phyloP scores from a whole-genome alignment of 2,888 invertebrate genomes.

The Schizotus pectinicornis region DNA sequence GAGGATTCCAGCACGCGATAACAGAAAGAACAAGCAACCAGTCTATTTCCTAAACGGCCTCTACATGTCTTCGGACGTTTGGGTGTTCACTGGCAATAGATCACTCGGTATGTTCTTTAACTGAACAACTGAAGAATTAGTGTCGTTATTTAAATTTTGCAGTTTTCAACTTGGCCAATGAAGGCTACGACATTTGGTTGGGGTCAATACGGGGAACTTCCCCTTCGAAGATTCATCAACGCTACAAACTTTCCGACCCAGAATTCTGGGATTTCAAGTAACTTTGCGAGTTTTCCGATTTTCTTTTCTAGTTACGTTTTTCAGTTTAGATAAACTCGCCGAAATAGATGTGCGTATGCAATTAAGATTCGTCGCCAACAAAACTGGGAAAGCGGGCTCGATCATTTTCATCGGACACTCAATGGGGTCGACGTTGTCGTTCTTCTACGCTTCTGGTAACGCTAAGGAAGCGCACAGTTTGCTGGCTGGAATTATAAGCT shows the following conservation, averaged over 20 bases:
- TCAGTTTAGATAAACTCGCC: slow-evolving; percentile 6
- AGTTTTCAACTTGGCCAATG: slow-evolving; percentile 69
- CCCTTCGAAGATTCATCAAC: slow-evolving; percentile 69
- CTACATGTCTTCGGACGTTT: slow-evolving; percentile 31
- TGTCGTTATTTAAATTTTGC: slow-evolving; percentile 41
- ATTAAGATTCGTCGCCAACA: slow-evolving; percentile 8
- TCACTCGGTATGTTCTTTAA: slow-evolving; percentile 35
- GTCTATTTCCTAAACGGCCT: slow-evolving; percentile 39
- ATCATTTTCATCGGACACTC: slow-evolving; percentile 13
- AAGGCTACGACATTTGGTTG: slow-evolving; percentile 78
- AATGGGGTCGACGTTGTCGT: slow-evolving; percentile 6
- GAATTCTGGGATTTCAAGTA: slow-evolving; percentile 71
- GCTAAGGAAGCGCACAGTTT: slow-evolving; percentile 1
- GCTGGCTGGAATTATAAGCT: slow-evolving; percentile 10
- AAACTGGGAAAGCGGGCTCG: slow-evolving; percentile 1
- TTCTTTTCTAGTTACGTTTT: neutral
- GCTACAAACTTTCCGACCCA: slow-evolving; percentile 60
- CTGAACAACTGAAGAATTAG: neutral
- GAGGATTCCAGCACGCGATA: slow-evolving; percentile 29
- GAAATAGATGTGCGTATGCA: slow-evolving; percentile 8
- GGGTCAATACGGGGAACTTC: slow-evolving; percentile 81
- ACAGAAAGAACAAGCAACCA: slow-evolving; percentile 26
- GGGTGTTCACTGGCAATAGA: slow-evolving; percentile 36
- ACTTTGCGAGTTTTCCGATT: slow-evolving; percentile 1
- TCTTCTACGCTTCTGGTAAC: slow-evolving; percentile 10